A percentile compares a stretch with the other conserved stretches of the same genome.
phyloP scores from a whole-genome alignment of 1,140 invertebrate species.

The Bombus huntii region DNA sequence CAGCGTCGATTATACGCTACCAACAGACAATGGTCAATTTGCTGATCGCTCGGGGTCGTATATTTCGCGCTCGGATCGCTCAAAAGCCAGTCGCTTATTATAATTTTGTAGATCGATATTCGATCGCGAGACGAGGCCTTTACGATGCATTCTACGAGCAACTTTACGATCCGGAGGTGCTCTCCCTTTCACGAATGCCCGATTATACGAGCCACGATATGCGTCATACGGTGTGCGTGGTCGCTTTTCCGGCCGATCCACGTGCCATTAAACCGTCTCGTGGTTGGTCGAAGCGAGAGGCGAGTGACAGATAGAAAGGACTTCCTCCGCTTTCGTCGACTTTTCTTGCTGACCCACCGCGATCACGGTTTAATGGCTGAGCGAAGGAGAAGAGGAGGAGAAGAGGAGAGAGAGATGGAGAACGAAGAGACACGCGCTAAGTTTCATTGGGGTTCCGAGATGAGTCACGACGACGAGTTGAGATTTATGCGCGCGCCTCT shows the following conservation, averaged over 20 bases:
- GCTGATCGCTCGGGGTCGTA: background rate
- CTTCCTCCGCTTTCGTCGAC: slow-evolving; percentile 33
- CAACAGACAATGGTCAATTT: slow-evolving; percentile 38
- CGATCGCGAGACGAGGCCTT: slow-evolving; percentile 29
- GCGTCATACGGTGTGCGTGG: slow-evolving; percentile 43
- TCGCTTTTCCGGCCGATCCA: slow-evolving; percentile 36
- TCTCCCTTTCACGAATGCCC: slow-evolving; percentile 10
- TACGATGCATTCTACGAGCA: slow-evolving; percentile 48
- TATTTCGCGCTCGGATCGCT: background rate
- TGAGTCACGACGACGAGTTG: slow-evolving; percentile 64
- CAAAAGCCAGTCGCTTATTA: slow-evolving; percentile 17
- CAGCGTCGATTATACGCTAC: background rate
- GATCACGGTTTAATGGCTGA: slow-evolving; percentile 70
- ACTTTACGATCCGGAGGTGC: slow-evolving; percentile 52
- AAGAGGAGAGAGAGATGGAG: background rate
- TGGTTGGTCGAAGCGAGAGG: background rate
- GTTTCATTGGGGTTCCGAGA: slow-evolving; percentile 62
- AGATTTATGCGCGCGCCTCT: slow-evolving; percentile 70
- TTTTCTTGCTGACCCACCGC: slow-evolving; percentile 58
- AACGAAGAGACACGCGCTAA: slow-evolving; percentile 52
- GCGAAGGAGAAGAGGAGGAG: slow-evolving; percentile 29
- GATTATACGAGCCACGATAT: slow-evolving; percentile 17
- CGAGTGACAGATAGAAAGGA: slow-evolving; percentile 11
- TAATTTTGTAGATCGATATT: slow-evolving; percentile 49
- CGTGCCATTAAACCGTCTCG: slow-evolving; percentile 53